Evolutionary conservation across 2,113 vertebrate genomes (phyloP), one percentile per base, ranked within the genome.

Genomic region (Dermatemys mawii): DNA sequence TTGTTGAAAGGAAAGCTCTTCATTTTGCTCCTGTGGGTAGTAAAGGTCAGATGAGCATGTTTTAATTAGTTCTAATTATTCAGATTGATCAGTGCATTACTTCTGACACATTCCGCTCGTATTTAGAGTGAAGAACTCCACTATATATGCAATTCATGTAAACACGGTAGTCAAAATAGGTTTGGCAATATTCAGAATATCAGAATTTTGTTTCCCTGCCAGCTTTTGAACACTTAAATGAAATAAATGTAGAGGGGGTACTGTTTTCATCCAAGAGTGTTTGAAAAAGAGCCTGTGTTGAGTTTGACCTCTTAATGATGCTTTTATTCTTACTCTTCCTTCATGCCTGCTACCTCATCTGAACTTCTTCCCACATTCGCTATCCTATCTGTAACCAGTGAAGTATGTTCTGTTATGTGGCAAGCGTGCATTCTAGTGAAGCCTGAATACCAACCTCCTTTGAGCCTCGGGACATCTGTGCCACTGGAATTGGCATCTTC

Each of bases 51-150:
- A 53, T 32, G 86, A 93, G 35, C 1, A 13, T 73, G 48, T 14
- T 84, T 83, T 88, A 88, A 84, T 60, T 85, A 60, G 27, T 35
- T 13, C 21, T 32, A 7, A 32, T 29, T 87, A 27, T 87, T 93
- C 50, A 27, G 32, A 78, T 6, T 54, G 54, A 86, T 86, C 10
- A 6, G 2, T 21, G 11, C 32, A 7, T 1, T 92, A 38, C 29
- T 92, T 11, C 75, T 92, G 85, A 81, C 7, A 6, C 38, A 32
- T 3, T 75, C 41, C 4, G 26, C 78, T 73, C 83, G 57, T 32
- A 13, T 1, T 0, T 46, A 83, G 41, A 4, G 87, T 17, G 57
- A 89, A 81, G 1, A 60, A 63, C 21, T 84, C 1, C 0, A 57
- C 29, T 70, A 19, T 8, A 5, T 1, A 1, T 50, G 10, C 2